Evolutionary conservation across 1,140 invertebrate genomes (phyloP), one percentile per base, ranked within the genome.

Genomic region (Nilaparvata lugens): DNA sequence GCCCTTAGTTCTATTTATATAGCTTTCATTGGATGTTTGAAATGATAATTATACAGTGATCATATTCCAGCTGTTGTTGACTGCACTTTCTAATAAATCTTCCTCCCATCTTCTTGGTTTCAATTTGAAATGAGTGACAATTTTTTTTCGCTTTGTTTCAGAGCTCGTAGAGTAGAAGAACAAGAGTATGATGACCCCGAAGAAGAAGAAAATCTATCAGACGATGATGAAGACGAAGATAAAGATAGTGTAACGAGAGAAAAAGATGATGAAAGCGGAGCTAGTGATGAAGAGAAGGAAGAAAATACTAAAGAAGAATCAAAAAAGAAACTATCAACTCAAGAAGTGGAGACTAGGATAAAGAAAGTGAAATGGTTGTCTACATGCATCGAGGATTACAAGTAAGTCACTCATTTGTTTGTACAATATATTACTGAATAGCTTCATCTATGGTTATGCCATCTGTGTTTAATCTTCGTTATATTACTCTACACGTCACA

Each of bases 241-340:
- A 82, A 83, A 55, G 83, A 83, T 31, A 83, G 83, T 28, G 74
- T 77, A 18, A 69, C 71, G 24, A 75, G 60, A 18, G 68, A 71
- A 23, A 75, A 64, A 43, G 79, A 77, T 21, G 80, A 81, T 65
- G 78, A 80, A 2, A 21, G 18, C 24, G 43, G n/a, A 56, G 52
- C 52, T 16, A 54, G 56, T 43, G 57, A 59, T n/a, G 40, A 45
- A 23, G 59, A 57, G 42, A 13, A 53, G 13, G 54, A 65, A 24
- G 57, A 58, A 35, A 9, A 1, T 6, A 1, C 31, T 11, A 35
- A 31, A 52, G 16, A 58, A 5, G 64, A 61, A 52, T 69, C 72
- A 64, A 69, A 67, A 42, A 58, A 38, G 73, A 73, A 4, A 82
- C 80, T 65, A 75, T 73, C 1, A 78, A 74, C 62, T n/a, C 25